A percentile compares a stretch with the other conserved stretches of the same genome.
Evolutionary conservation across 2,888 invertebrate genomes (phyloP).

Genomic region (Leptura quadrifasciata): DNA sequence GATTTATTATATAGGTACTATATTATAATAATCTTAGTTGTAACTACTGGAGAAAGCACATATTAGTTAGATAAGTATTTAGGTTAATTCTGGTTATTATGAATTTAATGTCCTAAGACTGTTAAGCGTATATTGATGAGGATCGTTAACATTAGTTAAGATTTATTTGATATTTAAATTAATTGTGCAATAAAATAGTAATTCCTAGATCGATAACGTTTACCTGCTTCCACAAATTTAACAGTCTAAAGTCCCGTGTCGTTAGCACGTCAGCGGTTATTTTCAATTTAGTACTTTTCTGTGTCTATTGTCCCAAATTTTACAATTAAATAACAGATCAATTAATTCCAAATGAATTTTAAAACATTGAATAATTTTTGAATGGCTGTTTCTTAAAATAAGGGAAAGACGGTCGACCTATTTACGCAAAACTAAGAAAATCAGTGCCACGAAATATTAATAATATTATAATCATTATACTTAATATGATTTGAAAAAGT

Average conservation of each 20-base stretch:
- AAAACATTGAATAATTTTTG: background rate
- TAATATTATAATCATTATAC: background rate
- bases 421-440: background rate
- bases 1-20: background rate
- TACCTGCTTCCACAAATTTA: too few relatives aligned
- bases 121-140: background rate
- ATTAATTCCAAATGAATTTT: too few relatives aligned
- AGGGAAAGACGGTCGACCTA: background rate
- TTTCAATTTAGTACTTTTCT: too few relatives aligned
- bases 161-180: background rate
- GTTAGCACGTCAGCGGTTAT: too few relatives aligned
- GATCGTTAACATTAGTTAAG: background rate
- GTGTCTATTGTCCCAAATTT: too few relatives aligned
- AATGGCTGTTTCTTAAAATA: background rate
- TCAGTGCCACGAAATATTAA: background rate
- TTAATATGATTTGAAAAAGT: background rate
- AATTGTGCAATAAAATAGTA: background rate
- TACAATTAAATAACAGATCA: too few relatives aligned
- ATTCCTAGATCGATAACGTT: too few relatives aligned
- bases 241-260: too few relatives aligned
- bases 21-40: background rate
- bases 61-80: background rate
- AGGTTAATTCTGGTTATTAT: slow-evolving; percentile 1
- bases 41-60: background rate
- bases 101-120: background rate